phyloP scores from a whole-genome alignment of 1,140 invertebrate genomes.

The Choristoneura fumiferana region DNA sequence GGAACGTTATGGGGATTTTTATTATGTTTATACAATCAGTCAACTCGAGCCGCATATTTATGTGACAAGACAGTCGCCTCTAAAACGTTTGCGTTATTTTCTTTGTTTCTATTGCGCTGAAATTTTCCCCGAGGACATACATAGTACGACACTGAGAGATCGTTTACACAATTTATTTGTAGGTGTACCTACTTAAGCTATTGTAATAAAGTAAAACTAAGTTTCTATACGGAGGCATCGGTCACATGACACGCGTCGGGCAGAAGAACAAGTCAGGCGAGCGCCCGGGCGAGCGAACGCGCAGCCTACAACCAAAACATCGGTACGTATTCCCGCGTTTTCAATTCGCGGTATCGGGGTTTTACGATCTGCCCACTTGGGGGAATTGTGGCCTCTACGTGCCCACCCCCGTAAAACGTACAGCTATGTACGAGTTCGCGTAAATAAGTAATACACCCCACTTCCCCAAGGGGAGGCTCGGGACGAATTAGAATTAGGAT shows the following conservation, averaged over 20 bases:
- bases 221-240: constrained; percentile 4
- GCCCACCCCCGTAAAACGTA: constrained; percentile 42
- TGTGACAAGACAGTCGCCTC: constrained; percentile 10
- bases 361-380: constrained; percentile 64
- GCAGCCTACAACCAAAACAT: constrained; percentile 21
- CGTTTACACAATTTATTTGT: constrained; percentile 15
- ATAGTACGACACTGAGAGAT: no score
- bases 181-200: background rate
- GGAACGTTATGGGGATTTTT: constrained; percentile 11
- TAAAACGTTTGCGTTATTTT: constrained; percentile 8
- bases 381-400: constrained; percentile 64
- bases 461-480: constrained; percentile 32
- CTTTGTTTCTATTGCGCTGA: constrained; percentile 2
- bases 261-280: background rate
- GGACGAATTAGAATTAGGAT: constrained; percentile 62
- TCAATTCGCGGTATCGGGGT: constrained; percentile 68
- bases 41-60: constrained; percentile 13
- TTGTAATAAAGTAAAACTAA: constrained; percentile 3
- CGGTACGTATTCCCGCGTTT: constrained; percentile 30
- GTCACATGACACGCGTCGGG: constrained; percentile 1
- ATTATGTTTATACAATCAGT: constrained; percentile 16
- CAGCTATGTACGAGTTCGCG: constrained; percentile 47
- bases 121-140: background rate
- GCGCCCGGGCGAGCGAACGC: constrained; percentile 42
- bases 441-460: constrained; percentile 59